phyloP scores from a whole-genome alignment of 2,888 invertebrate species.

The Ptilodon capucinus region DNA sequence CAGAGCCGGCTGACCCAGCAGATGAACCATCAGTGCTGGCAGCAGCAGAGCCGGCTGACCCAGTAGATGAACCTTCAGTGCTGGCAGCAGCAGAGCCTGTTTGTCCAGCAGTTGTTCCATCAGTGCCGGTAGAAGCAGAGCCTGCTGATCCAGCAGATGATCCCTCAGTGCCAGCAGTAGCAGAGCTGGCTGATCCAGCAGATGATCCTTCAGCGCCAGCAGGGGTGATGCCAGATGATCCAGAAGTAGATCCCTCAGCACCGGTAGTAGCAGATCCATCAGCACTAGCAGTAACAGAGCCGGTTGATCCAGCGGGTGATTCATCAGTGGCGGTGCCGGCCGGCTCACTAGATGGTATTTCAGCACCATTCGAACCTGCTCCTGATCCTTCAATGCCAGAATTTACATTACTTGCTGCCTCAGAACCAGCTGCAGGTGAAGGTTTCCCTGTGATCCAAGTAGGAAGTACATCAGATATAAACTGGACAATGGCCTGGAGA shows the following conservation, averaged over 20 bases:
- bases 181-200: background rate
- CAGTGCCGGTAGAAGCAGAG: background rate
- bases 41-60: background rate
- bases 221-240: background rate
- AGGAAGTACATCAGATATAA: conserved; percentile 59
- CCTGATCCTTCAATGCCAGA: background rate
- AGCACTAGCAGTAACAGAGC: too few relatives aligned
- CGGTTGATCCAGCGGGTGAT: background rate
- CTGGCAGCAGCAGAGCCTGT: background rate
- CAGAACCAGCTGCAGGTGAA: background rate
- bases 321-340: background rate
- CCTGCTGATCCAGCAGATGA: background rate
- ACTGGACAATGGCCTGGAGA: conserved; percentile 55
- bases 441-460: conserved; percentile 41
- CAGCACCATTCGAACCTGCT: background rate
- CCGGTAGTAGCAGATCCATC: background rate
- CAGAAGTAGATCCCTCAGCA: background rate
- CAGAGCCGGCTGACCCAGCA: background rate
- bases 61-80: background rate
- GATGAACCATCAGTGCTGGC: conserved; percentile 5
- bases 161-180: background rate
- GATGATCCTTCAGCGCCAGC: conserved; percentile 6
- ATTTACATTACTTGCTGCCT: background rate
- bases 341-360: background rate
- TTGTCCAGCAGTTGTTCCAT: background rate